Base-by-base conservation (phyloP, 2,113 vertebrate species). In the Murina feae region DNA sequence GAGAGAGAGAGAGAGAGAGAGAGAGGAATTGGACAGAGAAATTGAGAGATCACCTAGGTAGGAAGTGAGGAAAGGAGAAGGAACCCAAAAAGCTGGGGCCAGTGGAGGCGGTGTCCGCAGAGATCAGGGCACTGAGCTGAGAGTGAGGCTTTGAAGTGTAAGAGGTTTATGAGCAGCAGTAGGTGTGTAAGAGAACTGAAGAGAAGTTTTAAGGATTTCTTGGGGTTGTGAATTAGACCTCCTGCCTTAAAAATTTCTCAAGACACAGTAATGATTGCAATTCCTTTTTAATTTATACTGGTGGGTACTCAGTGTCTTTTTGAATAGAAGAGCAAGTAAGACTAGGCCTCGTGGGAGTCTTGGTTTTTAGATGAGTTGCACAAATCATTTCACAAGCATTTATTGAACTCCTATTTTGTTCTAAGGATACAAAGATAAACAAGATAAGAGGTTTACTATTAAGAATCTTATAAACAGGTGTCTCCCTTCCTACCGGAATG, bases 341-440 rank as follows among this genome's bases (percentile, higher is more conserved):
- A 81, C 49, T 0, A 75, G 60, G 13, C n/a, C 30, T 44, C 12
- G 2, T 0, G 17, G 17, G 28, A 82, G 4, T 9, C 10, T 18
- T 37, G 2, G 25, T 63, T 68, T 86, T 92, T 55, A 76, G 23
- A n/a, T 39, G 42, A 16, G 5, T 49, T n/a, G 35, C 2, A 23
- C 66, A 90, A 90, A 84, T 84, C n/a, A 71, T 84, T 94, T 89
- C 66, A 47, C 37, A 82, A 93, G 60, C 35, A 78, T 55, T 86
- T 88, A 74, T 6, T 5, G 44, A 90, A 39, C 47, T 91, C 12
- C 28, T 78, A 51, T 86, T 91, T 93, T 94, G 65, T 85, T 37
- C 35, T 37, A 37, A 81, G 35, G 25, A 44, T 84, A 14, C 37
- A 58, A 78, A 95, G 81, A 86, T 74, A 81, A 84, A 75, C 76